Percentiles rank a stretch among this genome's conserved stretches.
Evolutionary conservation across 2,888 invertebrate species (phyloP).

Genomic region (Cataglyphis cursor): DNA sequence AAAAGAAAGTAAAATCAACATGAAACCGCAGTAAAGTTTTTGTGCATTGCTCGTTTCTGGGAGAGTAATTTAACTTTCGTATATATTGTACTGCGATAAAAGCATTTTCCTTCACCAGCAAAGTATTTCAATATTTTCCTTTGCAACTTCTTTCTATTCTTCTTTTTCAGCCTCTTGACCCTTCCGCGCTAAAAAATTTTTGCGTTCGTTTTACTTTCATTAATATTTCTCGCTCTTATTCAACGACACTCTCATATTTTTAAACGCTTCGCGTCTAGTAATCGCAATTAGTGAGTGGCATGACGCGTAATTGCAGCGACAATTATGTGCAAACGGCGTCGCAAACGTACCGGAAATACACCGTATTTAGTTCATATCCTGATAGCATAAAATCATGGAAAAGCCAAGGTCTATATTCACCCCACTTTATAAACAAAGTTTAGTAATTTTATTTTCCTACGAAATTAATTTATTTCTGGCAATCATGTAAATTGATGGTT

Average conservation of each 20-base stretch:
- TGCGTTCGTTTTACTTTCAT: constrained; percentile 17
- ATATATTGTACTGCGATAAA: constrained; percentile 14
- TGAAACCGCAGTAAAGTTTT: not conserved
- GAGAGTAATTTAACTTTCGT: not conserved
- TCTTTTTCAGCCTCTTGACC: constrained; percentile 22
- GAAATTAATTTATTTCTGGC: constrained; percentile 11
- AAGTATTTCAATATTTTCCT: constrained; percentile 9
- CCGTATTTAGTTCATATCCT: not conserved
- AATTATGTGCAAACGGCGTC: constrained; percentile 4
- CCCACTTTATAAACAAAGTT: not conserved
- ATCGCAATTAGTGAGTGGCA: constrained; percentile 35
- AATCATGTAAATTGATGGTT: not conserved
- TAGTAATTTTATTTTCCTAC: too few relatives aligned
- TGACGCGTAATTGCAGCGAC: constrained; percentile 18
- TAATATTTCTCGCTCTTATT: constrained; percentile 38
- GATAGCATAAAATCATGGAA: not conserved
- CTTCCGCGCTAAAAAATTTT: not conserved
- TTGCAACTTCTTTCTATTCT: not conserved
- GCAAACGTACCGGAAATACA: not conserved
- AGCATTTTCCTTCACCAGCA: constrained; percentile 12
- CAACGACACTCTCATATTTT: not conserved
- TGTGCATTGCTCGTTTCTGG: not conserved
- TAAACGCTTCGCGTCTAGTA: not conserved
- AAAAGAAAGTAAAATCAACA: not conserved
- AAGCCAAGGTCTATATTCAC: not conserved